Conservation (phyloP, 2,113 vertebrate genomes). For the Alosa alosa region DNA sequence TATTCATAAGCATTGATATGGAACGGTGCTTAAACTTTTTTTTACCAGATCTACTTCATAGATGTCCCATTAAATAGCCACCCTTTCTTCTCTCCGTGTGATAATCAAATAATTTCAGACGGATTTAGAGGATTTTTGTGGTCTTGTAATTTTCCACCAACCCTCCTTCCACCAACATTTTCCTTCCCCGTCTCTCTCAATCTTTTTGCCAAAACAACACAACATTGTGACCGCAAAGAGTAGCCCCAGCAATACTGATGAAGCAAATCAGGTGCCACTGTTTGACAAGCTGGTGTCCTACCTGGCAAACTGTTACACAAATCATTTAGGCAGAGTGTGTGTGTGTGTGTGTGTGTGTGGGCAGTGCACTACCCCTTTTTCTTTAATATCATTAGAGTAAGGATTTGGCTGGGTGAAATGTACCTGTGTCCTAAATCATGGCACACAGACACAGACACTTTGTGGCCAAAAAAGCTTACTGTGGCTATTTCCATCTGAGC, state of each 20-base stretch:
- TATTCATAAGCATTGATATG: no score
- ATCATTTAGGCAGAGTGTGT: background rate
- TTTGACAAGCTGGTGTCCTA: background rate
- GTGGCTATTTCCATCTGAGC: slow-evolving; percentile 1
- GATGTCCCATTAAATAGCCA: no score
- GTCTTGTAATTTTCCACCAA: background rate
- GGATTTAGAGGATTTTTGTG: no score
- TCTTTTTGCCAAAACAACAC: no score
- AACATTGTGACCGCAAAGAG: no score
- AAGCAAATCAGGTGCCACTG: background rate
- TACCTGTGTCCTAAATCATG: background rate
- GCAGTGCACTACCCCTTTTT: background rate
- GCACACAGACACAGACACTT: slow-evolving; percentile 3
- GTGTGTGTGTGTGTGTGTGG: background rate
- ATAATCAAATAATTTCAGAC: no score
- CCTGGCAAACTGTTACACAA: background rate
- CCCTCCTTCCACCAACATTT: background rate
- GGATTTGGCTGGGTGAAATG: background rate
- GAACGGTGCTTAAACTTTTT: no score
- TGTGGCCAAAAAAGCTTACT: background rate
- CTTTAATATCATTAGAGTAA: background rate
- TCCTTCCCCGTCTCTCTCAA: background rate
- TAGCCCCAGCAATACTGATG: no score
- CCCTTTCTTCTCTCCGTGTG: no score
- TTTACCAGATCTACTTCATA: no score